A percentile compares a stretch with the other conserved stretches of the same genome.
Conservation (phyloP, 2,888 invertebrate species). For the Psylliodes chrysocephalus region DNA sequence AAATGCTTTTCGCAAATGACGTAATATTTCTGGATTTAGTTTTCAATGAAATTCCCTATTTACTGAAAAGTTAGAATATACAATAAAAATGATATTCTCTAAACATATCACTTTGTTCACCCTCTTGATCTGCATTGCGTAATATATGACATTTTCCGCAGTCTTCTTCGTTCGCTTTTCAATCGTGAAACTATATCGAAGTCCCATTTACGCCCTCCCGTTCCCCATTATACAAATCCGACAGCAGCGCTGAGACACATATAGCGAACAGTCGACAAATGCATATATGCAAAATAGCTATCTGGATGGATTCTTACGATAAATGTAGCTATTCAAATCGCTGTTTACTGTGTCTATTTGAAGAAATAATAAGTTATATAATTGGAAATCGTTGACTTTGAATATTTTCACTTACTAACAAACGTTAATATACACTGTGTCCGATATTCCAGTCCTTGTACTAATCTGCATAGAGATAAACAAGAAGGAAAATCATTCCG, state of each 20-base stretch:
- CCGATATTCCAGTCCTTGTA: too few relatives aligned
- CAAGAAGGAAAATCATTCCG: too few relatives aligned
- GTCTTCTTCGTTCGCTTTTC: constrained; percentile 22
- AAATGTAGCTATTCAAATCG: not conserved
- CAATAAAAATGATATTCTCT: not conserved
- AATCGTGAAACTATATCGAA: constrained; percentile 28
- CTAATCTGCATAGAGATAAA: too few relatives aligned
- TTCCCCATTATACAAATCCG: constrained; percentile 57
- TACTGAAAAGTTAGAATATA: too few relatives aligned
- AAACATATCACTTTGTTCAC: constrained; percentile 5
- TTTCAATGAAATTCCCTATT: too few relatives aligned
- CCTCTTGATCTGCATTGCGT: constrained; percentile 7
- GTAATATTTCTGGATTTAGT: too few relatives aligned
- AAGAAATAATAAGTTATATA: too few relatives aligned
- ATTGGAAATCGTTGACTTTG: too few relatives aligned
- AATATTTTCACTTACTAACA: too few relatives aligned
- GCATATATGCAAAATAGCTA: constrained; percentile 54
- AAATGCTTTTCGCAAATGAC: too few relatives aligned
- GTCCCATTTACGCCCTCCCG: constrained; percentile 20
- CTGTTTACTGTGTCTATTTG: too few relatives aligned
- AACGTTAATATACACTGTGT: too few relatives aligned
- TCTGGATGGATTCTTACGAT: not conserved
- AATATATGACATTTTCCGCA: constrained; percentile 22
- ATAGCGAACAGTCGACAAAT: constrained; percentile 57
- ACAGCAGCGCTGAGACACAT: constrained; percentile 42